Evolutionary conservation across 2,888 invertebrate genomes (phyloP), one percentile per base, ranked within the genome.

Genomic region (Pilophorus perplexus): DNA sequence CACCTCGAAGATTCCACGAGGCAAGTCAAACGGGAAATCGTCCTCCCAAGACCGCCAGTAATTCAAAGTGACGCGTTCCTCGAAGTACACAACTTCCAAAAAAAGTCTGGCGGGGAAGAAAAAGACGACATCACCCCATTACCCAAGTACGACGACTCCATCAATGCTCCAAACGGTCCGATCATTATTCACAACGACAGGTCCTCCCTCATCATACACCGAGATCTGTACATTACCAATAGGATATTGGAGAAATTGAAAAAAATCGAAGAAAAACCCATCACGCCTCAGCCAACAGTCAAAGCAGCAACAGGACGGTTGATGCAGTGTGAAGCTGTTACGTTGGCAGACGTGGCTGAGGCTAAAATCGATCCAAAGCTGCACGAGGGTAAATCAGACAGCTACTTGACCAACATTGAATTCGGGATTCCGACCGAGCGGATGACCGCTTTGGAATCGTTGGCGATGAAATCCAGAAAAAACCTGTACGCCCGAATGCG

Each of bases 201-300:
- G 27, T 60, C 69, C 3, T 44, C 68, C 5, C 42, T 67, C 14
- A 67, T 69, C 10, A 69, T 69, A 22, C 64, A 69, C 16, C 66
- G 66, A 59, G 69, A 69, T 54, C 48, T 69, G 16, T 69, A 69
- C 52, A 68, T 67, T 3, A 68, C 66, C 2, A 66, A 68, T n/a
- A 65, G 52, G 33, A 69, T 69, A 27, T 60, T 69, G 20, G 55
- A 69, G 12, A 65, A 66, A 42, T 64, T 69, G 23, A 65, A 69
- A 38, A 46, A 69, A 16, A 23, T 18, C 18, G 52, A 55, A 10
- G 38, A 38, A 27, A n/a, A n/a, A n/a, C n/a, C n/a, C n/a, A n/a
- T n/a, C n/a, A n/a, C 16, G 28, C 27, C 52, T 8, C 27, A 52
- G 12, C 52, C 52, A 6, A 28, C 27, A 12, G 28, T 52, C 16